Conservation (phyloP, 2,113 vertebrate species). For the Prochilodus magdalenae region DNA sequence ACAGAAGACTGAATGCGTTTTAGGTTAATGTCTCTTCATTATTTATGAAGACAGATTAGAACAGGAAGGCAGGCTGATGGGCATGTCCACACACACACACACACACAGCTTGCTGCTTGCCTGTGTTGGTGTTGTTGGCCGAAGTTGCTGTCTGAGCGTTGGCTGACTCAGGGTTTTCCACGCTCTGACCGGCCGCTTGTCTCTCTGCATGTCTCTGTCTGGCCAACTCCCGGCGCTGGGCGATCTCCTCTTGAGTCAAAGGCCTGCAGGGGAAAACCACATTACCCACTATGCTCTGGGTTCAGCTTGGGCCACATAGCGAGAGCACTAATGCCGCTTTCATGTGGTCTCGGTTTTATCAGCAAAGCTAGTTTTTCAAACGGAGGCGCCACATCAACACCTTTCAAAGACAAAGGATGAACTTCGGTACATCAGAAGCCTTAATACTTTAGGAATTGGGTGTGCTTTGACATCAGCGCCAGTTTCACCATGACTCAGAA, state of each 20-base stretch:
- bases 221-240: constrained; percentile 82
- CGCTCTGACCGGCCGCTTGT: constrained; percentile 72
- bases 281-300: constrained; percentile 16
- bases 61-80: too few species aligned
- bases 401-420: too few species aligned
- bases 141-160: constrained; percentile 29
- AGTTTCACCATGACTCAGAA: too few species aligned
- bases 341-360: background rate
- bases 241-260: constrained; percentile 89
- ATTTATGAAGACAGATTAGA: too few species aligned
- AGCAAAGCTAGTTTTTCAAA: background rate
- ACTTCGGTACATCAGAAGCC: too few species aligned
- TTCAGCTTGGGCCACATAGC: background rate
- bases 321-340: background rate
- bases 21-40: too few species aligned
- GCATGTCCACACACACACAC: background rate
- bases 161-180: constrained; percentile 56
- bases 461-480: too few species aligned
- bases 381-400: too few species aligned
- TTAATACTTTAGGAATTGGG: too few species aligned
- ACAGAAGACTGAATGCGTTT: too few species aligned
- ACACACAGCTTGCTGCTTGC: constrained; percentile 57
- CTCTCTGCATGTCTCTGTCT: constrained; percentile 86
- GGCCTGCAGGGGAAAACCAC: constrained; percentile 72
- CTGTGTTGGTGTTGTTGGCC: constrained; percentile 58